Percentiles rank a stretch among this genome's conserved stretches.
phyloP scores from a whole-genome alignment of 2,797 vertebrate species.

The Oryzias sinensis region DNA sequence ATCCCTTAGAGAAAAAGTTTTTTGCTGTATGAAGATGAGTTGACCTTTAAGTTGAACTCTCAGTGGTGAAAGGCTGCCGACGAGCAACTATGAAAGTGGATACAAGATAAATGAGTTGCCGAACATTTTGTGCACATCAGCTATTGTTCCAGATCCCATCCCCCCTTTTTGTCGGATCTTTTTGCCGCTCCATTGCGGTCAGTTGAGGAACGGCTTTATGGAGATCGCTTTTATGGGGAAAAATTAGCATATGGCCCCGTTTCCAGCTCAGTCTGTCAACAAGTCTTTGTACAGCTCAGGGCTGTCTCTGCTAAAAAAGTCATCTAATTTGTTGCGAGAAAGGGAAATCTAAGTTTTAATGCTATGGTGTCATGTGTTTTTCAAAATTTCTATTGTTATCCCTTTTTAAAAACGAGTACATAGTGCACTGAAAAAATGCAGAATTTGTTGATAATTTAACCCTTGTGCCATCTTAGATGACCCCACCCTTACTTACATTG shows the following conservation, averaged over 20 bases:
- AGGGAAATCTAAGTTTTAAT: no score
- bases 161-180: slow-evolving; percentile 38
- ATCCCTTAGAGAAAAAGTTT: background rate
- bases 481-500: no score
- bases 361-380: no score
- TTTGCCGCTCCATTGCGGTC: slow-evolving; percentile 18
- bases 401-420: no score
- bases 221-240: slow-evolving; percentile 35
- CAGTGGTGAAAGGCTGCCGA: slow-evolving; percentile 6
- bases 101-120: slow-evolving; percentile 49
- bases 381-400: no score
- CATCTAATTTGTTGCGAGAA: no score
- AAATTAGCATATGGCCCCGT: slow-evolving; percentile 32
- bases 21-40: background rate
- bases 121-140: slow-evolving; percentile 41
- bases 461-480: no score
- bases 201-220: slow-evolving; percentile 19
- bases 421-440: no score
- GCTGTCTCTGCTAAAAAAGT: no score
- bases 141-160: slow-evolving; percentile 45
- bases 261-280: slow-evolving; percentile 32
- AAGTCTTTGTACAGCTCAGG: background rate
- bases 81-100: slow-evolving; percentile 32
- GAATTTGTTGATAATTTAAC: no score
- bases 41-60: slow-evolving; percentile 10